Conservation (phyloP, 2,113 vertebrate genomes). For the Carettochelys insculpta region DNA sequence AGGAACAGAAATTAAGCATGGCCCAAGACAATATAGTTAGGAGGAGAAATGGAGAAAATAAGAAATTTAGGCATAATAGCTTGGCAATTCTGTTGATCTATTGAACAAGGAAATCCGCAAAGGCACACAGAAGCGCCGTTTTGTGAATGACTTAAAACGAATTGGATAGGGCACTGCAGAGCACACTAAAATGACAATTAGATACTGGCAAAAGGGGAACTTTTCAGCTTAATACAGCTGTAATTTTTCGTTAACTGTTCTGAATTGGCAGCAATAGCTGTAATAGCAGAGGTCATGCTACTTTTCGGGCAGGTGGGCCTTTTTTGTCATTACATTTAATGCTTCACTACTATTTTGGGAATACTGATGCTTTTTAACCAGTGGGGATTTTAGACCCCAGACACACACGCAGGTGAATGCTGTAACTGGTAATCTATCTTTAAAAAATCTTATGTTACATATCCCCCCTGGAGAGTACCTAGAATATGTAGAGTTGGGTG, state of each 20-base stretch:
- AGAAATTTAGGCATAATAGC: slow-evolving; percentile 14
- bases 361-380: not conserved
- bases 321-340: slow-evolving; percentile 29
- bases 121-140: not conserved
- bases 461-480: accelerated
- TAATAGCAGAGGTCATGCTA: not conserved
- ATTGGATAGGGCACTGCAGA: not conserved
- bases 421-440: not conserved
- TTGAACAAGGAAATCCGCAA: not conserved
- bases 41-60: not conserved
- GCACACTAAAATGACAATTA: not conserved
- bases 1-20: not conserved
- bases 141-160: not conserved
- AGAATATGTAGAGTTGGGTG: not conserved
- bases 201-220: slow-evolving; percentile 21
- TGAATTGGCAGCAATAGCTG: not conserved
- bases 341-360: slow-evolving; percentile 33
- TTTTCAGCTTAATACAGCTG: slow-evolving; percentile 16
- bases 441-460: not conserved
- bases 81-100: not conserved
- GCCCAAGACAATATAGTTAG: not conserved
- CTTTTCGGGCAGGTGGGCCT: slow-evolving; percentile 35
- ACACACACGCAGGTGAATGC: not conserved
- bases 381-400: slow-evolving; percentile 17
- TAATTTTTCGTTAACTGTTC: slow-evolving; percentile 26